A percentile compares a stretch with the other conserved stretches of the same genome.
These are phyloP conservation scores for Monochamus saltuarius DNA, from an alignment of 1,140 invertebrate genomes.

Conservation along the genomic window DNA sequence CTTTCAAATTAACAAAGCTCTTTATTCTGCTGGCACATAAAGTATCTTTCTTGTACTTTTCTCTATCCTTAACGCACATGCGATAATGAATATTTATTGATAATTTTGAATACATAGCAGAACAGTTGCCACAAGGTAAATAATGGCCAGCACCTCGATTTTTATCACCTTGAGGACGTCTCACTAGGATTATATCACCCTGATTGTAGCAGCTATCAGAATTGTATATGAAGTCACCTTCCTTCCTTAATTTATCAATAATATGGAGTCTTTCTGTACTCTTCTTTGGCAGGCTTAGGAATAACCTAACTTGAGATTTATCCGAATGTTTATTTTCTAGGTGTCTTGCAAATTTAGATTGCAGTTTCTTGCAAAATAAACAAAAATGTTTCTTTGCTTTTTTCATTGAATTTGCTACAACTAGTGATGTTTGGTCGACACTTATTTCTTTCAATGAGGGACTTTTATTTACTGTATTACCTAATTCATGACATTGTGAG, in stretches of 20 bases:
- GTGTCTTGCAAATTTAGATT: constrained; percentile 5
- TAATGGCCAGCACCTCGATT: neutral
- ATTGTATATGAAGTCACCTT: neutral
- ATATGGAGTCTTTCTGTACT: neutral
- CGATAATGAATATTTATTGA: neutral
- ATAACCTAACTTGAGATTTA: neutral
- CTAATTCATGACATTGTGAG: no score
- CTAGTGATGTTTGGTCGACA: neutral
- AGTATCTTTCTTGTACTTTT: no score
- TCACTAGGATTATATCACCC: neutral
- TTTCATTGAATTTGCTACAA: neutral
- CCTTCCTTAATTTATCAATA: neutral
- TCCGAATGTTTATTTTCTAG: constrained; percentile 1
- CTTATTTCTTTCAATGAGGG: no score
- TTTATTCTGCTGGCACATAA: no score
- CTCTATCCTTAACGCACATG: neutral
- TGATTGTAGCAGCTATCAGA: neutral
- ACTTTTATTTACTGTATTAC: no score
- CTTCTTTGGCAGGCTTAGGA: neutral
- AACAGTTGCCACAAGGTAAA: neutral
- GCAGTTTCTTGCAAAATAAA: neutral
- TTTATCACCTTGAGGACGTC: neutral
- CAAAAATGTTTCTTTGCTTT: constrained; percentile 7
- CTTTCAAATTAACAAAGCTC: neutral
- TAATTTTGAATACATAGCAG: constrained; percentile 1